Evolutionary conservation across 2,888 invertebrate species (phyloP).

Genomic region (Stratiomys singularior): DNA sequence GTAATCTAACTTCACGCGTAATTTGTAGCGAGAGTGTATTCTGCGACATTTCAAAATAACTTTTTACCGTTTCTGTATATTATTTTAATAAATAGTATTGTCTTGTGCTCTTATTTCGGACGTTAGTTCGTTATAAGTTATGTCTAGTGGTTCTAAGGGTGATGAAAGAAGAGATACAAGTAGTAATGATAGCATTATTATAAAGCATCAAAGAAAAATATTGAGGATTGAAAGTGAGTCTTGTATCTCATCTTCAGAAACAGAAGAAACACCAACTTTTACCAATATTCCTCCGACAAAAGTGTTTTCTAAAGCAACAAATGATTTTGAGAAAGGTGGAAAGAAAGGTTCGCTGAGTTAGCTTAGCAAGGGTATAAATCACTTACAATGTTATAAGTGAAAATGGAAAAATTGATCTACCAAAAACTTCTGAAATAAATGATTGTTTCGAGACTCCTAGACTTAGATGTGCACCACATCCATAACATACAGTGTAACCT

Average conservation of each 20-base stretch:
- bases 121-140: constrained; percentile 23
- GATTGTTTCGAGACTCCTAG: constrained; percentile 30
- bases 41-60: constrained; percentile 13
- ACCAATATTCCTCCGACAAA: constrained; percentile 19
- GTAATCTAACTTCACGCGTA: constrained; percentile 30
- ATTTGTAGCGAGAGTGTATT: constrained; percentile 37
- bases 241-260: constrained; percentile 20
- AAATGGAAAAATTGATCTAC: no score
- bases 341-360: no score
- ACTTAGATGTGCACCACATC: constrained; percentile 22
- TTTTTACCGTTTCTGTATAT: constrained; percentile 23
- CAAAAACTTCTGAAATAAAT: no score
- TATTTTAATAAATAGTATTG: constrained; percentile 21
- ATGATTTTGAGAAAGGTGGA: no score
- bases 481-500: no score
- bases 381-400: no score
- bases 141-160: constrained; percentile 24
- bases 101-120: constrained; percentile 32
- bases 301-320: constrained; percentile 34
- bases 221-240: no score
- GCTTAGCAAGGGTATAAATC: no score
- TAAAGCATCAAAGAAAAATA: no score
- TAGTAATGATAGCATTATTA: no score
- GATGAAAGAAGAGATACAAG: no score
- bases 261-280: no score